Conservation (phyloP, 2,113 vertebrate genomes). For the Rhynchomys soricoides region DNA sequence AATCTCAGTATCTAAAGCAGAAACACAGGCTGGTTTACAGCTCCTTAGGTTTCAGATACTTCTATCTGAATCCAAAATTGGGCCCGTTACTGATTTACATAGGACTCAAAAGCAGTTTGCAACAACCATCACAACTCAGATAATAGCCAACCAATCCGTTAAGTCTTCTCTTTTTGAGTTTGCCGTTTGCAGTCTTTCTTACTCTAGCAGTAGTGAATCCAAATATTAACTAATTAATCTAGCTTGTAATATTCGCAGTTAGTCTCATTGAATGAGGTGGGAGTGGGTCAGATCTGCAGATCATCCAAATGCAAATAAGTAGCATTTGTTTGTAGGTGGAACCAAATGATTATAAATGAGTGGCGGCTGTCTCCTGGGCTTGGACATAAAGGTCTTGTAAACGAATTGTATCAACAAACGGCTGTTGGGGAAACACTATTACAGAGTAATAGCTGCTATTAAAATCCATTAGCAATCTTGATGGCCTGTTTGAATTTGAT, state of each 20-base stretch:
- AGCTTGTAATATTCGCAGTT: constrained; percentile 76
- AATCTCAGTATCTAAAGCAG: constrained; percentile 14
- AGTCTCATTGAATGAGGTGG: constrained; percentile 66
- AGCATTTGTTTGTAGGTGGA: constrained; percentile 87
- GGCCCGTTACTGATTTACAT: neutral
- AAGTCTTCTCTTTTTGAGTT: constrained; percentile 49
- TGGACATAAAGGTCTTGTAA: constrained; percentile 91
- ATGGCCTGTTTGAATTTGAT: constrained; percentile 91
- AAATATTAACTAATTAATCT: constrained; percentile 79
- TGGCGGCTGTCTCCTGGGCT: constrained; percentile 87
- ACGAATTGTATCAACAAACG: constrained; percentile 91
- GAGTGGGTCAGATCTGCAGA: constrained; percentile 62
- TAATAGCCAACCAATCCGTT: neutral
- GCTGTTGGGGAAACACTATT: constrained; percentile 91
- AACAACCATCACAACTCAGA: neutral
- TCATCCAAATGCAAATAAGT: constrained; percentile 74
- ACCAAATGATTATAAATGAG: constrained; percentile 89
- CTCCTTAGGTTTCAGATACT: neutral
- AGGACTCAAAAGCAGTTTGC: constrained; percentile 13
- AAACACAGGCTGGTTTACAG: constrained; percentile 2
- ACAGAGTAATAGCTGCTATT: constrained; percentile 91
- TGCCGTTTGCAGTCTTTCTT: constrained; percentile 64
- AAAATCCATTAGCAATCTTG: constrained; percentile 92
- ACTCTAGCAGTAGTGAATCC: constrained; percentile 62
- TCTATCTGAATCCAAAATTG: neutral